Conservation (phyloP, 2,113 vertebrate species). For the Zosterops hypoxanthus region DNA sequence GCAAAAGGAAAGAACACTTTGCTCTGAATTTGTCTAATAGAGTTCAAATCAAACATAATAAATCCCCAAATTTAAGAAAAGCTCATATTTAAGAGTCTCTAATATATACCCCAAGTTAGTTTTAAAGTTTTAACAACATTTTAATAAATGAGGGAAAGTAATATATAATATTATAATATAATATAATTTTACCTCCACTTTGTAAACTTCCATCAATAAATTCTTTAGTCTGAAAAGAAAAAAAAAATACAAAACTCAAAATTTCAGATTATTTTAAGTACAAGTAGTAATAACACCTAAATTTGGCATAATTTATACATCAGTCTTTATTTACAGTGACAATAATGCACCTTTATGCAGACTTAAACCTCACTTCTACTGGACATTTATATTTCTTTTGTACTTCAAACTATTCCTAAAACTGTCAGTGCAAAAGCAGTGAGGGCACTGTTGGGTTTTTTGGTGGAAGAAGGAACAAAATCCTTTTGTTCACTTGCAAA, state of each 20-base stretch:
- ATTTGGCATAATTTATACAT: neutral
- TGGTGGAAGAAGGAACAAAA: neutral
- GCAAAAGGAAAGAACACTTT: neutral
- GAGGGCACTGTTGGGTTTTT: neutral
- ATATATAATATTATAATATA: no score
- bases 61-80: neutral
- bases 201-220: slow-evolving; percentile 98
- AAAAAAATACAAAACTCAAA: neutral
- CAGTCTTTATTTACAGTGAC: neutral
- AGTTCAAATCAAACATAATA: neutral
- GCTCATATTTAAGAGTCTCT: neutral
- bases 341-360: neutral
- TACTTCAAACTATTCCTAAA: neutral
- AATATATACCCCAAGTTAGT: accelerated
- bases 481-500: neutral
- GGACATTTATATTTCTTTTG: neutral
- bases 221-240: slow-evolving; percentile 89
- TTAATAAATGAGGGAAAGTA: neutral
- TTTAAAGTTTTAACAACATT: neutral
- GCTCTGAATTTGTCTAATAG: neutral
- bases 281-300: neutral
- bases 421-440: neutral
- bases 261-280: neutral
- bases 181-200: slow-evolving; percentile 84
- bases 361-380: neutral